phyloP scores from a whole-genome alignment of 2,888 invertebrate species.

The Dryobota labecula region DNA sequence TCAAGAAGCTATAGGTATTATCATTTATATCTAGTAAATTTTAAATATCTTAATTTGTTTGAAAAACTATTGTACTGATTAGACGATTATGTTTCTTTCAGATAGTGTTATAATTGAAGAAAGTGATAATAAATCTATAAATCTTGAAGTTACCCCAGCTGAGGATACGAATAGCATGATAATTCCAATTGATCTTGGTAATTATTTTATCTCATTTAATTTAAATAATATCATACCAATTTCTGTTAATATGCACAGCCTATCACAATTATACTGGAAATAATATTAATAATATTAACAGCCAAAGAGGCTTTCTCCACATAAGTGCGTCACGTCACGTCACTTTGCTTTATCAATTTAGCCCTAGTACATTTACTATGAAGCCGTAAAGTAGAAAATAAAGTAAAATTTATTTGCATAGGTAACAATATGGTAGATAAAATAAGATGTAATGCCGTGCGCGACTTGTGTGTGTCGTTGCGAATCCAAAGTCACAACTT shows the following conservation, averaged over 20 bases:
- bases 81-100: conserved; percentile 23
- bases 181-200: conserved; percentile 24
- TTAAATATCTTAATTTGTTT: background rate
- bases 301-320: background rate
- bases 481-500: background rate
- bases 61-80: background rate
- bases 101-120: conserved; percentile 38
- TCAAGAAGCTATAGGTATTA: conserved; percentile 16
- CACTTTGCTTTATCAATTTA: background rate
- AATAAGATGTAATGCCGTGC: no score
- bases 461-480: background rate
- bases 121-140: background rate
- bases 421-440: no score
- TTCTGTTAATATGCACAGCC: background rate
- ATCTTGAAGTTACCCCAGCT: background rate
- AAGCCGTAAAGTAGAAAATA: background rate
- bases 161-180: background rate
- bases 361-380: background rate
- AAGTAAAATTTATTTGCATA: no score
- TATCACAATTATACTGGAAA: no score
- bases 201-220: conserved; percentile 1
- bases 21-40: background rate
- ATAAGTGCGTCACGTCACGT: background rate
- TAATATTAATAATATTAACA: background rate
- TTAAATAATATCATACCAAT: background rate